Evolutionary conservation across 2,797 vertebrate genomes (phyloP).

Genomic region (Jordanella pulchra): DNA sequence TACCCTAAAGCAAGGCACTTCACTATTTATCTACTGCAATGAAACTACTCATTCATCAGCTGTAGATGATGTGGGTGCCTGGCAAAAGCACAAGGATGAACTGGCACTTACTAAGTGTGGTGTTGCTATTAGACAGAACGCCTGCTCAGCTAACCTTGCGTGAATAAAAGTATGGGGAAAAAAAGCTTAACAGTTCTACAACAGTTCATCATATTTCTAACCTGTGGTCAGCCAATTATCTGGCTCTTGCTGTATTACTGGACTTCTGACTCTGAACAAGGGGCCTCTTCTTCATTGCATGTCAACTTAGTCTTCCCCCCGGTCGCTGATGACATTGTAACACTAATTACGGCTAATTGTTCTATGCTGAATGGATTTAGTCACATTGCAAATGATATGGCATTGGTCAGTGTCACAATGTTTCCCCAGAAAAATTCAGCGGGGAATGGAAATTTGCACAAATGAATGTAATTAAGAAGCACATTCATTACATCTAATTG

Average conservation of each 20-base stretch:
- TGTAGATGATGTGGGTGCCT: slow-evolving; percentile 44
- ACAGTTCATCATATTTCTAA: slow-evolving; percentile 61
- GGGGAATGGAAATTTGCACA: slow-evolving; percentile 80
- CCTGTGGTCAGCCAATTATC: slow-evolving; percentile 73
- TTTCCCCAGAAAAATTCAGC: slow-evolving; percentile 79
- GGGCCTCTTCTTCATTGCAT: slow-evolving; percentile 63
- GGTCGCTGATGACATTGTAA: slow-evolving; percentile 78
- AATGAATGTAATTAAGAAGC: slow-evolving; percentile 82
- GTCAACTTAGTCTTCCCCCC: slow-evolving; percentile 73
- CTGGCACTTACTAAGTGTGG: slow-evolving; percentile 37
- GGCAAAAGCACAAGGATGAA: slow-evolving; percentile 50
- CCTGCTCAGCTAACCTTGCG: slow-evolving; percentile 46
- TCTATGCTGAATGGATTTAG: slow-evolving; percentile 79
- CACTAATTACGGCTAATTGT: slow-evolving; percentile 83
- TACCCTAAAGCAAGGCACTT: slow-evolving; percentile 64
- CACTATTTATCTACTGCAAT: slow-evolving; percentile 55
- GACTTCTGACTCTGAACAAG: slow-evolving; percentile 67
- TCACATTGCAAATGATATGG: slow-evolving; percentile 80
- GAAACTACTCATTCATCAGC: slow-evolving; percentile 58
- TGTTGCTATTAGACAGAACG: slow-evolving; percentile 51
- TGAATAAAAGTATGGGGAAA: slow-evolving; percentile 15
- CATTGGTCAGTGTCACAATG: slow-evolving; percentile 80
- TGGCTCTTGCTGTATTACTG: slow-evolving; percentile 59
- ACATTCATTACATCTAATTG: slow-evolving; percentile 83
- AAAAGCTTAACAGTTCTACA: slow-evolving; percentile 32